Conservation (phyloP, 2,888 invertebrate species). For the Venusia cambrica region DNA sequence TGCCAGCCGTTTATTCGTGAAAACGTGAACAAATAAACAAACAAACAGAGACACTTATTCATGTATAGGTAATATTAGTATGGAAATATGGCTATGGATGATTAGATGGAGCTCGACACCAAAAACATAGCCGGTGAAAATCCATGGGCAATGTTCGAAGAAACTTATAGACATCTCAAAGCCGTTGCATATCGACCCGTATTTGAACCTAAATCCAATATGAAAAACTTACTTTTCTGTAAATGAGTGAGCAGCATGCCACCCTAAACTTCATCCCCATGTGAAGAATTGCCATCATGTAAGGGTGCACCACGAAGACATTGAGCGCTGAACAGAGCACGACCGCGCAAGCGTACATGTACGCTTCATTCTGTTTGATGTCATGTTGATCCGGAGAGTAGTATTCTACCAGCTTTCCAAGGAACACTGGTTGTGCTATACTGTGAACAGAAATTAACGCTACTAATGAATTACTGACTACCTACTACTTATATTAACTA, state of each 20-base stretch:
- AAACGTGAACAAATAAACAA: no score
- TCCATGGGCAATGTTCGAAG: no score
- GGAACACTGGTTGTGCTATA: constrained; percentile 83
- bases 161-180: no score
- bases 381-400: constrained; percentile 65
- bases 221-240: constrained; percentile 87
- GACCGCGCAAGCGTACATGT: constrained; percentile 87
- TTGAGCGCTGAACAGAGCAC: constrained; percentile 87
- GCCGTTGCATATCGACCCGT: no score
- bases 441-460: constrained; percentile 50
- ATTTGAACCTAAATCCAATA: no score
- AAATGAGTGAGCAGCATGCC: constrained; percentile 90
- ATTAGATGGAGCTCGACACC: no score
- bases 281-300: constrained; percentile 90
- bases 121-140: no score
- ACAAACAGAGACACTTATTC: no score
- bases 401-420: constrained; percentile 83
- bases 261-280: constrained; percentile 92
- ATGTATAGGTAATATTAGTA: no score
- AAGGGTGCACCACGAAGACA: constrained; percentile 92
- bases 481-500: constrained; percentile 1
- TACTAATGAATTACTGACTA: constrained; percentile 3
- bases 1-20: no score
- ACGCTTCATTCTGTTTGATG: constrained; percentile 81
- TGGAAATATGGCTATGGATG: no score